Percentiles rank a stretch among this genome's conserved stretches.
phyloP scores from a whole-genome alignment of 2,888 invertebrate species.

The Watsonalla binaria region DNA sequence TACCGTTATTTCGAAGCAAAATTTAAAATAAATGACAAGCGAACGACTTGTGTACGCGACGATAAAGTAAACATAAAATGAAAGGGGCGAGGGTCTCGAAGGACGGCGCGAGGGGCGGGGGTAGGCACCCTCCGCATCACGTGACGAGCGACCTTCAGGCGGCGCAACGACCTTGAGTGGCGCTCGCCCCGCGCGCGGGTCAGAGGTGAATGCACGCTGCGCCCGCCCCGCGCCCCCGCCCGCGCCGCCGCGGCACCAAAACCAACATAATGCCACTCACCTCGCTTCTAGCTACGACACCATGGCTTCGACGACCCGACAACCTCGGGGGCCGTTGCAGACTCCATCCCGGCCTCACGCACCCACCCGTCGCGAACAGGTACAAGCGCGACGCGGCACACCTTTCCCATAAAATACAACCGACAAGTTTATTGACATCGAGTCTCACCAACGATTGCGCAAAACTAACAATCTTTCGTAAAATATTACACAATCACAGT shows the following conservation, averaged over 20 bases:
- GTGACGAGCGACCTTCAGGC: conserved; percentile 75
- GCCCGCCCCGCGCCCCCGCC: conserved; percentile 40
- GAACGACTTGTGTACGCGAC: conserved; percentile 39
- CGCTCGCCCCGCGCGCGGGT: conserved; percentile 74
- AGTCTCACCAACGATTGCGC: conserved; percentile 67
- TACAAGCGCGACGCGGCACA: conserved; percentile 70
- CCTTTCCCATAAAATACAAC: conserved; percentile 77
- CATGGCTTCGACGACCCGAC: conserved; percentile 44
- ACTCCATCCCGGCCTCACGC: conserved; percentile 50
- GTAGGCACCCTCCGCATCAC: conserved; percentile 73
- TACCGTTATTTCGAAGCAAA: not conserved
- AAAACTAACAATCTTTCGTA: conserved; percentile 50
- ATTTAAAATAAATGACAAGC: conserved; percentile 8
- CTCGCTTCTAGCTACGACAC: conserved; percentile 52
- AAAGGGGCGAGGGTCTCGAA: conserved; percentile 25
- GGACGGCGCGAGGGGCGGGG: conserved; percentile 49
- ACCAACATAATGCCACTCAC: conserved; percentile 56
- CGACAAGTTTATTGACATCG: conserved; percentile 78
- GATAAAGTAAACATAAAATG: conserved; percentile 35
- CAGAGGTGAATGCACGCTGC: conserved; percentile 75
- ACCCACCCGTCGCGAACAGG: conserved; percentile 65
- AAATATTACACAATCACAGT: conserved; percentile 53
- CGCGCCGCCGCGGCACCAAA: conserved; percentile 38
- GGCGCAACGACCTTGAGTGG: conserved; percentile 77
- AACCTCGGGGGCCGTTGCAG: conserved; percentile 34